A percentile compares a stretch with the other conserved stretches of the same genome.
phyloP scores from a whole-genome alignment of 1,140 invertebrate species.

The Ceratosolen fusciceps region DNA sequence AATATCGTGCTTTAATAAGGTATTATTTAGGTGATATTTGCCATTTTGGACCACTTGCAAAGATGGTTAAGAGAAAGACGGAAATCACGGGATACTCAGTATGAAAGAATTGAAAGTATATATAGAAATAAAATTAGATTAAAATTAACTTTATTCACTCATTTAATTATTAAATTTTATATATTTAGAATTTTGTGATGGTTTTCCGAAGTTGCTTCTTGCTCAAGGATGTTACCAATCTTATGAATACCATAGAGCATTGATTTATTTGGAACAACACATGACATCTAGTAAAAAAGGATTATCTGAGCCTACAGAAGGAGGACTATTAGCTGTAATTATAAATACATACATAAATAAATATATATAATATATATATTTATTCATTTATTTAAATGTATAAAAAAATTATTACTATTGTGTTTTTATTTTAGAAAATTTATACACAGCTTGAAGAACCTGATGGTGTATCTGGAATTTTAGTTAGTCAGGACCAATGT shows the following conservation, averaged over 20 bases:
- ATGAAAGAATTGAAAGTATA: conserved; percentile 61
- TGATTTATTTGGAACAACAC: conserved; percentile 82
- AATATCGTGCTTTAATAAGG: no score
- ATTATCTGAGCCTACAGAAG: conserved; percentile 75
- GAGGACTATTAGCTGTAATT: conserved; percentile 63
- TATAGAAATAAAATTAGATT: neutral
- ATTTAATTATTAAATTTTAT: conserved; percentile 43
- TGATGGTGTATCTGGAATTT: conserved; percentile 81
- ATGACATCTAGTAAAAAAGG: conserved; percentile 74
- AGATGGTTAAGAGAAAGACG: conserved; percentile 78
- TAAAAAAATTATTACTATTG: no score
- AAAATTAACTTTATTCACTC: conserved; percentile 24
- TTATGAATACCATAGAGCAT: conserved; percentile 79
- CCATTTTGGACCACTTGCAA: conserved; percentile 81
- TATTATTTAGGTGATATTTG: conserved; percentile 74
- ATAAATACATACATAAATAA: neutral
- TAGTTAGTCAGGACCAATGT: conserved; percentile 77
- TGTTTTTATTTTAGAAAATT: conserved; percentile 79
- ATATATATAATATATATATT: conserved; percentile 10
- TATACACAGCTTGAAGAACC: conserved; percentile 83
- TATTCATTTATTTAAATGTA: neutral
- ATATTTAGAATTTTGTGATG: conserved; percentile 71
- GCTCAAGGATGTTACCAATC: conserved; percentile 80
- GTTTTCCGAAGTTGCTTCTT: conserved; percentile 78
- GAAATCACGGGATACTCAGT: conserved; percentile 59